These are phyloP conservation scores for Condylostylus longicornis DNA, from an alignment of 1,140 invertebrate genomes.

Conservation along the genomic window DNA sequence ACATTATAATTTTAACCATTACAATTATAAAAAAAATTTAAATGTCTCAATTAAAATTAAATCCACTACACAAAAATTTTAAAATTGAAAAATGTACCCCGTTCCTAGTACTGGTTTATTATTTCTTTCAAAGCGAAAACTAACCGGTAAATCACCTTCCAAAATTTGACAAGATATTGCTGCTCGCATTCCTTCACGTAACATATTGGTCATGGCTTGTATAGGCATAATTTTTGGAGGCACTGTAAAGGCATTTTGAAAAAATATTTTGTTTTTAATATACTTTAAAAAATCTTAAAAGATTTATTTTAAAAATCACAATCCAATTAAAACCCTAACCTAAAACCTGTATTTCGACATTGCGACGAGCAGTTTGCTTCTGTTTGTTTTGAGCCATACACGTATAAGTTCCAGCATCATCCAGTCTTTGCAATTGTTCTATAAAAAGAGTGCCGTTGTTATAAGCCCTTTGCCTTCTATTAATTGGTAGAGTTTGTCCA, in stretches of 20 bases:
- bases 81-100: conserved; percentile 24
- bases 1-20: too few relatives aligned
- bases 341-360: conserved; percentile 71
- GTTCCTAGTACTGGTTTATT: conserved; percentile 43
- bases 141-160: conserved; percentile 84
- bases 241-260: conserved; percentile 52
- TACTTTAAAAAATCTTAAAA: too few relatives aligned
- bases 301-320: too few relatives aligned
- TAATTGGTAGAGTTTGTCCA: conserved; percentile 65
- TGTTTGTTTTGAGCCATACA: conserved; percentile 77
- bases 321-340: too few relatives aligned
- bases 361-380: conserved; percentile 58
- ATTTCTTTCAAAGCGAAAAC: conserved; percentile 72
- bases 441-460: conserved; percentile 75
- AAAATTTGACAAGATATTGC: conserved; percentile 86
- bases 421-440: conserved; percentile 57
- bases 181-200: conserved; percentile 80
- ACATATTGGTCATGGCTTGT: conserved; percentile 59
- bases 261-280: too few relatives aligned
- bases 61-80: too few relatives aligned
- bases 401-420: conserved; percentile 72
- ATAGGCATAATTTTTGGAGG: conserved; percentile 78
- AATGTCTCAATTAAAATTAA: too few relatives aligned
- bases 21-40: too few relatives aligned
- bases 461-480: conserved; percentile 72